Evolutionary conservation across 1,140 invertebrate species (phyloP).

Genomic region (Sarcophaga peregrina): DNA sequence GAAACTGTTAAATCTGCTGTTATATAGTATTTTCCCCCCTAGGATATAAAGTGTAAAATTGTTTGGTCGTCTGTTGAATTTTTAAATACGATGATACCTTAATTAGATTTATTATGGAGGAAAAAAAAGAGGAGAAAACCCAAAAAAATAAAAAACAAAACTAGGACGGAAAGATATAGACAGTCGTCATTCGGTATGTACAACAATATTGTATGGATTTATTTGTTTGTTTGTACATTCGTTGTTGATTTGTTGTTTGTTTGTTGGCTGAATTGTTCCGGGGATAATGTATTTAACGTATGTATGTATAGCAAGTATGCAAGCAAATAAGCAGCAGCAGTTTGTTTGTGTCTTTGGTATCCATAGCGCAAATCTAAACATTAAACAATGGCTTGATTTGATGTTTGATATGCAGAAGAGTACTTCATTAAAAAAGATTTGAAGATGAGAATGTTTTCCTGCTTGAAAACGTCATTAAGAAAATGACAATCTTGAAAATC

Average conservation of each 20-base stretch:
- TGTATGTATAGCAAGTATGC: no score
- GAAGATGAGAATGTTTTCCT: conserved; percentile 40
- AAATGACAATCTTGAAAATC: conserved; percentile 41
- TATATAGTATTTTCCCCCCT: not conserved
- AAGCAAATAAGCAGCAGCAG: not conserved
- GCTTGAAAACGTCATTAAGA: conserved; percentile 37
- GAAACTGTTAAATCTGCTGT: not conserved
- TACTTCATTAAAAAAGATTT: conserved; percentile 39
- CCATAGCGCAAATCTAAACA: not conserved
- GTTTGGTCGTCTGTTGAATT: conserved; percentile 1
- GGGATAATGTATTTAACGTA: no score
- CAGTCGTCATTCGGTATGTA: no score
- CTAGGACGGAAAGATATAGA: no score
- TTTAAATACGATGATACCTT: not conserved
- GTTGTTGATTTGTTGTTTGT: no score
- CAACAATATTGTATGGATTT: no score
- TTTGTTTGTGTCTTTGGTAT: not conserved
- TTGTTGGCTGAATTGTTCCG: no score
- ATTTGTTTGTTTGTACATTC: no score
- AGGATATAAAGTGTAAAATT: conserved; percentile 1
- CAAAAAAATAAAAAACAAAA: no score
- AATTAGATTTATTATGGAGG: not conserved
- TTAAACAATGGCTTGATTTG: conserved; percentile 34
- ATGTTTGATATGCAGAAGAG: conserved; percentile 39
- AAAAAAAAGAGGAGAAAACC: no score